These are phyloP conservation scores for Tympanuchus pallidicinctus DNA, from an alignment of 2,113 vertebrate species.

Conservation along the genomic window DNA sequence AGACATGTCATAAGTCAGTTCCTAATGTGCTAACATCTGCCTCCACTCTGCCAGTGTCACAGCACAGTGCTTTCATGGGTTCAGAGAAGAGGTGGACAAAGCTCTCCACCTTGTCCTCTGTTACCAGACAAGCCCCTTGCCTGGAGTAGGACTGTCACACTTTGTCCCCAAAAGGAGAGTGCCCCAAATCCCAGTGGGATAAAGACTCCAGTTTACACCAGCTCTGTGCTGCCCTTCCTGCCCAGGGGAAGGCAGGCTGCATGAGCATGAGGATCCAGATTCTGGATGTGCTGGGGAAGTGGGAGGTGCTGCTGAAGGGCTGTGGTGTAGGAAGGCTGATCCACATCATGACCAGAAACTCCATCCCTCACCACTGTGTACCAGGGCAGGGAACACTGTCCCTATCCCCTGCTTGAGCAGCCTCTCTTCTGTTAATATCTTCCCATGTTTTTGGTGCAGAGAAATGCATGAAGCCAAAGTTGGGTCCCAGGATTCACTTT, in stretches of 20 bases:
- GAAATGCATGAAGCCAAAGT: too few relatives aligned
- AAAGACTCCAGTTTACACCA: not conserved
- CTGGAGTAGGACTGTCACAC: too few relatives aligned
- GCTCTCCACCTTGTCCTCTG: too few relatives aligned
- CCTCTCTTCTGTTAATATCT: too few relatives aligned
- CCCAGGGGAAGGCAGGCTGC: not conserved
- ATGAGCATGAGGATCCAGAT: not conserved
- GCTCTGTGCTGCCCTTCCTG: rapidly evolving
- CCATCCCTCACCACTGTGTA: not conserved
- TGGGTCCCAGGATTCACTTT: too few relatives aligned
- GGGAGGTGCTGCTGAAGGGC: not conserved
- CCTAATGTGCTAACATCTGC: not conserved
- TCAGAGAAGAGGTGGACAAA: too few relatives aligned
- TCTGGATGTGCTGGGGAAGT: not conserved
- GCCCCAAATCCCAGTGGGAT: too few relatives aligned
- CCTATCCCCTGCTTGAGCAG: too few relatives aligned
- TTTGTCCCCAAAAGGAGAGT: too few relatives aligned
- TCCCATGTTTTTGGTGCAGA: too few relatives aligned
- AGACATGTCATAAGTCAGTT: not conserved
- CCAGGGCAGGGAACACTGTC: not conserved
- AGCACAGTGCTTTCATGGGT: too few relatives aligned
- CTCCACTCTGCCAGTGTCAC: not conserved
- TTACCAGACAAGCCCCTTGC: too few relatives aligned
- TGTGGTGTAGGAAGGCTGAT: not conserved
- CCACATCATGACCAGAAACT: not conserved